Conservation (phyloP, 2,888 invertebrate genomes). For the Xanthorhoe designata region DNA sequence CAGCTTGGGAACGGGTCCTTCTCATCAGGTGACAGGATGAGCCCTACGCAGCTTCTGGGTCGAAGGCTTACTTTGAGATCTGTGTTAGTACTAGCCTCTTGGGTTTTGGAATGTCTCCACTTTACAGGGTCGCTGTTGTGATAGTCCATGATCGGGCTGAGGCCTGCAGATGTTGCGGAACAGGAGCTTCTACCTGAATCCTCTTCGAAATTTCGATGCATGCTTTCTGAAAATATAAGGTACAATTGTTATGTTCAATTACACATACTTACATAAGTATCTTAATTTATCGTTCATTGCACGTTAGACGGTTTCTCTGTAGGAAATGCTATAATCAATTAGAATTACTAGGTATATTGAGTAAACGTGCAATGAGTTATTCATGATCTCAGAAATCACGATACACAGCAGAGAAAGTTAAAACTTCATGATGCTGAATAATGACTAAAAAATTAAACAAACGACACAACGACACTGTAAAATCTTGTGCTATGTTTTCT, state of each 20-base stretch:
- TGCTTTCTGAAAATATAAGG: conserved; percentile 58
- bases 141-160: conserved; percentile 69
- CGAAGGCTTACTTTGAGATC: conserved; percentile 79
- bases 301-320: no score
- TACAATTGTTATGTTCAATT: not conserved
- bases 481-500: not conserved
- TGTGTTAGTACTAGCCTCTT: conserved; percentile 80
- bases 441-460: not conserved
- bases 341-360: not conserved
- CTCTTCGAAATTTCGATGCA: conserved; percentile 76
- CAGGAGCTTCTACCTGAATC: conserved; percentile 82
- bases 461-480: not conserved
- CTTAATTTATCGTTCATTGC: not conserved
- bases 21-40: conserved; percentile 79
- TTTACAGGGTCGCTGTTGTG: conserved; percentile 54
- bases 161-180: conserved; percentile 73
- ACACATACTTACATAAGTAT: not conserved
- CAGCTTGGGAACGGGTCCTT: conserved; percentile 80
- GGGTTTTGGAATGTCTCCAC: conserved; percentile 55
- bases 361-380: not conserved
- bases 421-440: not conserved
- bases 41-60: conserved; percentile 69
- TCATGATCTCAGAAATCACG: not conserved
- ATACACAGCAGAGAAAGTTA: not conserved
- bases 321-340: not conserved